These are phyloP conservation scores for Semnornis frantzii DNA, from an alignment of 2,113 vertebrate species.

Conservation along the genomic window DNA sequence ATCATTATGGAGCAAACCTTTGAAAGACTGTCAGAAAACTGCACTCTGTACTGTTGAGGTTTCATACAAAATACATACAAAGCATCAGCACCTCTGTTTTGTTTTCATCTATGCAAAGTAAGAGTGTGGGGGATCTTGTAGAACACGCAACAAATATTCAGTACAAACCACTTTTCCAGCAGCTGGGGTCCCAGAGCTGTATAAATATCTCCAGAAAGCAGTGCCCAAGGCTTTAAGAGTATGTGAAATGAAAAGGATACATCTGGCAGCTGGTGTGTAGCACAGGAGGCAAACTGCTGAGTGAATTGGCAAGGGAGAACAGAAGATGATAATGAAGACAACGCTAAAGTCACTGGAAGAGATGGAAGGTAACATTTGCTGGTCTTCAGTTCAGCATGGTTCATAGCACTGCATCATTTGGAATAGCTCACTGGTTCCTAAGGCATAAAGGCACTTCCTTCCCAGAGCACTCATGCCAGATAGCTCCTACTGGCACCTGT, in stretches of 20 bases:
- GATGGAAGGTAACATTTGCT: conserved; percentile 33
- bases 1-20: background rate
- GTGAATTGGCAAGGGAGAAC: conserved; percentile 41
- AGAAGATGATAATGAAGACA: conserved; percentile 46
- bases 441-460: conserved; percentile 34
- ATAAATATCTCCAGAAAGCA: conserved; percentile 51
- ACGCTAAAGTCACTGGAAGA: conserved; percentile 46
- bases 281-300: conserved; percentile 38
- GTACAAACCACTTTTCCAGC: conserved; percentile 59
- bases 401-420: background rate
- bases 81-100: background rate
- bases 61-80: conserved; percentile 36
- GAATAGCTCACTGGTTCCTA: background rate
- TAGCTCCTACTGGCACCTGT: conserved; percentile 2
- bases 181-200: conserved; percentile 29
- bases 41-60: background rate
- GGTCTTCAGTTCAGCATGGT: conserved; percentile 17
- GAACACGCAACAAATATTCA: conserved; percentile 62
- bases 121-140: conserved; percentile 45
- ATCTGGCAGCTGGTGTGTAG: conserved; percentile 39
- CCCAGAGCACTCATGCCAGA: background rate
- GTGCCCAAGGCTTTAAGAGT: conserved; percentile 46
- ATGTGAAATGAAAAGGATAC: conserved; percentile 65
- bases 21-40: background rate
- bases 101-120: conserved; percentile 23